These are phyloP conservation scores for Phenacoccus solenopsis DNA, from an alignment of 1,140 invertebrate species.

Conservation along the genomic window DNA sequence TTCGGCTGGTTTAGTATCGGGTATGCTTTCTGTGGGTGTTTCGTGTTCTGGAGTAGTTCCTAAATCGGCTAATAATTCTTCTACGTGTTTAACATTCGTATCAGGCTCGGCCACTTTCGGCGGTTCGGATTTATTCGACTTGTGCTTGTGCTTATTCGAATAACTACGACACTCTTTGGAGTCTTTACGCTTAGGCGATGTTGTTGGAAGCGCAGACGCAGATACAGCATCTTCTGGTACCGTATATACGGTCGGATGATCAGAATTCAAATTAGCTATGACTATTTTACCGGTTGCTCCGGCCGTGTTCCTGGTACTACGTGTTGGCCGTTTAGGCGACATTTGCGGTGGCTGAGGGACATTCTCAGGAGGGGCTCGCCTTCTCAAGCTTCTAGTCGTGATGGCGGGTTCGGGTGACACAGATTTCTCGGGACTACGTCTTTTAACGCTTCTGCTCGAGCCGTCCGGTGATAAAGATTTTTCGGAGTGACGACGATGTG, in stretches of 20 bases:
- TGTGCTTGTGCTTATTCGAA: neutral
- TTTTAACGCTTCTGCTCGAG: neutral
- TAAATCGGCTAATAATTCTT: neutral
- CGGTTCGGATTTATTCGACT: conserved; percentile 4
- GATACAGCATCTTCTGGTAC: neutral
- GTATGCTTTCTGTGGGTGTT: neutral
- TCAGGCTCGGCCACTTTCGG: neutral
- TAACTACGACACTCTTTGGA: neutral
- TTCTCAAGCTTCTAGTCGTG: conserved; percentile 21
- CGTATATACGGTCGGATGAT: neutral
- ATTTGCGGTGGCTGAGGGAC: neutral
- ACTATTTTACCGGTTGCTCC: neutral
- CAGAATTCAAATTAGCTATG: conserved; percentile 7
- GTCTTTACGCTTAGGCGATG: neutral
- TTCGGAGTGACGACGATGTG: conserved; percentile 20
- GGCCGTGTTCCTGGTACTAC: neutral
- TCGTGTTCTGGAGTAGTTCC: neutral
- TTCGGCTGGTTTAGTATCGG: neutral
- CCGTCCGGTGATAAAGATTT: neutral
- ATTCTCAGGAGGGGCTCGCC: neutral
- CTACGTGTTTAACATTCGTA: neutral
- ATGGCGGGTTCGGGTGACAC: conserved; percentile 19
- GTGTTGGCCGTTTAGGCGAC: neutral
- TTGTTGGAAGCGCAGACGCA: neutral
- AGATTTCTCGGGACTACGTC: neutral